Percentiles rank a stretch among this genome's conserved stretches.
phyloP scores from a whole-genome alignment of 2,888 invertebrate species.

The Hirtodrosophila confusa region DNA sequence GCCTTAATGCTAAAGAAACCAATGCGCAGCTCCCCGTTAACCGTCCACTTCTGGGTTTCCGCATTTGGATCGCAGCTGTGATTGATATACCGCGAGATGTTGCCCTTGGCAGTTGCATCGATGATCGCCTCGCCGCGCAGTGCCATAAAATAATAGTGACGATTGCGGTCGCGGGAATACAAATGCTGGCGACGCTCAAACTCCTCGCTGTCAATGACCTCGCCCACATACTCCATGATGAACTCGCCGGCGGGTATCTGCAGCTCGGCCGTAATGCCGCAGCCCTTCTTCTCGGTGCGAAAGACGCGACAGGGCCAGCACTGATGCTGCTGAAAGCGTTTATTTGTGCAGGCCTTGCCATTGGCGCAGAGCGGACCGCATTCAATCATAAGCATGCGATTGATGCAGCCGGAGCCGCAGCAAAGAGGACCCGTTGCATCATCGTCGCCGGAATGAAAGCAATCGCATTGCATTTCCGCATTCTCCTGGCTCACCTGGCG shows the following conservation, averaged over 20 bases:
- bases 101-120: slow-evolving; percentile 98
- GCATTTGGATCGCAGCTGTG: slow-evolving; percentile 99
- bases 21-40: slow-evolving; percentile 95
- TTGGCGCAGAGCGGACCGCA: slow-evolving; percentile 96
- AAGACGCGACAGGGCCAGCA: slow-evolving; percentile 94
- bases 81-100: slow-evolving; percentile 98
- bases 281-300: slow-evolving; percentile 96
- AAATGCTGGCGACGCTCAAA: slow-evolving; percentile 94
- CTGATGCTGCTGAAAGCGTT: slow-evolving; percentile 94
- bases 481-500: slow-evolving; percentile 95
- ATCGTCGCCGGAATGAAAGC: slow-evolving; percentile 95
- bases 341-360: slow-evolving; percentile 96
- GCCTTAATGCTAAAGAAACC: slow-evolving; percentile 97
- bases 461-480: slow-evolving; percentile 97
- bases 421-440: slow-evolving; percentile 92
- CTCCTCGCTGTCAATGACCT: slow-evolving; percentile 95
- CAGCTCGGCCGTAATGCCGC: slow-evolving; percentile 89
- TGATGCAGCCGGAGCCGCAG: slow-evolving; percentile 98
- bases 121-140: slow-evolving; percentile 96
- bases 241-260: slow-evolving; percentile 89
- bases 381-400: slow-evolving; percentile 98
- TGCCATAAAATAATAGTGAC: slow-evolving; percentile 99
- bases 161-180: slow-evolving; percentile 94
- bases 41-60: slow-evolving; percentile 99
- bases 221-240: slow-evolving; percentile 99